Base-by-base conservation (phyloP, 37 sponge, comb jelly and placozoan genomes). In the Beroe forskalii region DNA sequence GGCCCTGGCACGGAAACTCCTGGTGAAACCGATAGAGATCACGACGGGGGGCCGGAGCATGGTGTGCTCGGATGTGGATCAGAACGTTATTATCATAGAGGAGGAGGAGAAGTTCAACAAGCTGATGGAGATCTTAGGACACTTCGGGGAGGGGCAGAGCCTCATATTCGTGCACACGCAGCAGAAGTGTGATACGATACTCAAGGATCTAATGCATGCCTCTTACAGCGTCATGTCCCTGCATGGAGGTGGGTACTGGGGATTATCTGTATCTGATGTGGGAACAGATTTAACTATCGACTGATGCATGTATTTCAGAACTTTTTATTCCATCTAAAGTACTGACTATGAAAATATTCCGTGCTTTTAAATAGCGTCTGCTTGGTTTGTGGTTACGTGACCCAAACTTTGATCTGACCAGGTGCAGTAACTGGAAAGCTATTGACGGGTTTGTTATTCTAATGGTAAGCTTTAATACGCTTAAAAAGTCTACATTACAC, bases 81-180 rank as follows among this genome's bases (percentile, higher is more conserved):
- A 99, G 89, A 67, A 93, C 40, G 93, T 99, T 76, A 92, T 99
- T 6, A 89, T 96, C 33, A 91, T 99, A 14, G 94, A 96, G 20
- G 94, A 95, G 33, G 90, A 94, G 39, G 90, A 94, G 32, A 99
- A 99, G 91, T 99, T 92, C 62, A 93, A 95, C 62, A 99, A 99
- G 90, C 91, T 99, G 36, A 90, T 99, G 72, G 99, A 99, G 62
- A 91, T 99, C 27, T 91, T 99, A 8, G 99, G 99, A 0, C 76
- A 92, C 86, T 95, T 93, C 40, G 94, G 94, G 76, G 60, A 95
- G 60, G 99, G 99, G 0, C 62, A 69, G 69, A 91, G 67, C 0
- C 89, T 99, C 38, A 93, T 96, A 27, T 99, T 99, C 92, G 99
- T 99, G 8, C 97, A 99, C 90, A 93, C 93, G 60, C 99, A 99